Conservation (phyloP, 1,140 invertebrate genomes). For the Phymorhynchus buccinoides region DNA sequence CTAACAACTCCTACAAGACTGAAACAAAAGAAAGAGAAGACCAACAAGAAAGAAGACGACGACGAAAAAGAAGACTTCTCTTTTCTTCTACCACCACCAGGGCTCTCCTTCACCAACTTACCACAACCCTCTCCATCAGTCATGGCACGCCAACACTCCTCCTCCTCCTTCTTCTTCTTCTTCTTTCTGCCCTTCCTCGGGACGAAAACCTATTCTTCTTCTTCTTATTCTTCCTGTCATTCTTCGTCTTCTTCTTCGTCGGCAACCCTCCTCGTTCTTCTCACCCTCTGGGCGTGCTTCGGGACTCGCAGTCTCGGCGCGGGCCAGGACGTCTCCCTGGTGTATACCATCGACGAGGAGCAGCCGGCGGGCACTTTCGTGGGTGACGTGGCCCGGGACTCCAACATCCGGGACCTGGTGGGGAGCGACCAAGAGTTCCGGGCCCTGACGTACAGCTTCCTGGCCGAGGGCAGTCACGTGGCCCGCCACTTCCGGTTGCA, state of each 20-base stretch:
- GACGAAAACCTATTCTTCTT: not conserved
- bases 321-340: conserved; percentile 40
- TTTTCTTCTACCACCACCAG: no score
- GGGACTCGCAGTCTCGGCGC: not conserved
- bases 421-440: conserved; percentile 43
- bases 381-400: conserved; percentile 52
- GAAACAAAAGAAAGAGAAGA: no score
- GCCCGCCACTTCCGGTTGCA: conserved; percentile 71
- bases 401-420: conserved; percentile 49
- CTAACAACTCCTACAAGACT: no score
- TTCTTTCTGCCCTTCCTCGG: no score
- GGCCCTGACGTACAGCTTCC: conserved; percentile 56
- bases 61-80: no score
- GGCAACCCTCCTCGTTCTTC: not conserved
- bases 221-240: not conserved
- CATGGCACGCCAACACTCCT: not conserved
- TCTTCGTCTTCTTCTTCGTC: no score
- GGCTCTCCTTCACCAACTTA: no score
- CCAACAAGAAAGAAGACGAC: no score
- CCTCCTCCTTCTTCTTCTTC: not conserved
- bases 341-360: conserved; percentile 44
- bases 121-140: no score
- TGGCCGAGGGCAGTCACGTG: conserved; percentile 67
- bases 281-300: not conserved
- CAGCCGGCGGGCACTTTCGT: conserved; percentile 34